Percentiles rank a stretch among this genome's conserved stretches.
Conservation (phyloP, 2,113 vertebrate genomes). For the Macquaria australasica region DNA sequence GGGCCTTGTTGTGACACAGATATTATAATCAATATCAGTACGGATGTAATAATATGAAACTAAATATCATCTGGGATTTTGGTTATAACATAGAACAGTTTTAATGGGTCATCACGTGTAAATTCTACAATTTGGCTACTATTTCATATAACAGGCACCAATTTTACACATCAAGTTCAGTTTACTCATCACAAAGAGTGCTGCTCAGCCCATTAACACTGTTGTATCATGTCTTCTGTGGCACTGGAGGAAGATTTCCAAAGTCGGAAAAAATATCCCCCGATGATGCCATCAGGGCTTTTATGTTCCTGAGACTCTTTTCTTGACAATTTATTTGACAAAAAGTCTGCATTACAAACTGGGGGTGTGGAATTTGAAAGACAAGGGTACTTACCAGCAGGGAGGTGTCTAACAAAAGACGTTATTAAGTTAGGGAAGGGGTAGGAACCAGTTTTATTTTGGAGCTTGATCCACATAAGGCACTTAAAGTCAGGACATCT, state of each 20-base stretch:
- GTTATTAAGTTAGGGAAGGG: background rate
- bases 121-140: background rate
- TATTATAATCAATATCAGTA: slow-evolving; percentile 20
- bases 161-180: background rate
- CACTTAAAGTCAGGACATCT: background rate
- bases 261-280: slow-evolving; percentile 2
- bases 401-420: background rate
- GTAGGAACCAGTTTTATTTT: background rate
- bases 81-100: background rate
- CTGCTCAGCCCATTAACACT: background rate
- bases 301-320: background rate
- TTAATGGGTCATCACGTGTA: background rate
- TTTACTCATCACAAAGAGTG: background rate
- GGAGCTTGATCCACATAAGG: background rate
- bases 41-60: background rate
- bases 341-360: slow-evolving; percentile 6
- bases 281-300: background rate
- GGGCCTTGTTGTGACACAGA: slow-evolving; percentile 16
- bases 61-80: background rate
- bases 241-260: background rate
- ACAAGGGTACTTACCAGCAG: slow-evolving; percentile 13
- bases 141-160: background rate
- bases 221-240: background rate
- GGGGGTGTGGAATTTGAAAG: background rate
- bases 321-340: background rate